Evolutionary conservation across 1,140 invertebrate species (phyloP).

Genomic region (Macrosteles quadrilineatus): DNA sequence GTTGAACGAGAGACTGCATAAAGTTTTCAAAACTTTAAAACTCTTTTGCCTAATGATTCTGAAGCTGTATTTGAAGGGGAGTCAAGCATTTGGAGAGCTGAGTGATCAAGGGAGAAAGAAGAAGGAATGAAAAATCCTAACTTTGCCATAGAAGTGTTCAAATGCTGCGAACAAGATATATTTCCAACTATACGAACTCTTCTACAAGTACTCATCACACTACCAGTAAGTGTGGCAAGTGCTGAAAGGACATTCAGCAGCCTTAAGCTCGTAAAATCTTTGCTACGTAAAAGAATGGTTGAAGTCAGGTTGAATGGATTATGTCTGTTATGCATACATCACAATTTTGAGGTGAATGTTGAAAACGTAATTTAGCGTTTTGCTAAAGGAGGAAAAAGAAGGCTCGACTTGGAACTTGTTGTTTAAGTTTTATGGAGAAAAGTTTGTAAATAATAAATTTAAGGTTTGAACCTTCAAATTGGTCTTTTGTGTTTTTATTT

Average conservation of each 20-base stretch:
- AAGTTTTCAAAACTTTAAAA: background rate
- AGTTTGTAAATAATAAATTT: too few species aligned
- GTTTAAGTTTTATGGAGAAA: too few species aligned
- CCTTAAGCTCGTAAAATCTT: too few species aligned
- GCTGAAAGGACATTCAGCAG: too few species aligned
- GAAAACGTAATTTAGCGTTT: background rate
- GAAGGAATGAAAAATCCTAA: background rate
- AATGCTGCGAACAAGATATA: background rate
- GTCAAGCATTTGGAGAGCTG: background rate
- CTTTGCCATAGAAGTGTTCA: background rate
- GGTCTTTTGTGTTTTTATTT: too few species aligned
- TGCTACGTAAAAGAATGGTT: background rate
- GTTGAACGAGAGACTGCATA: background rate
- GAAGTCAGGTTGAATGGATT: background rate
- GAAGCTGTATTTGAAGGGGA: background rate
- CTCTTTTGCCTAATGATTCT: background rate
- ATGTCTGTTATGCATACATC: background rate
- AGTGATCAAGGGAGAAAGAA: background rate
- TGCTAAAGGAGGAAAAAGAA: background rate
- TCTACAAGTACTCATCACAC: background rate
- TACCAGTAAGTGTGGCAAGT: background rate
- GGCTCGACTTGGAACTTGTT: background rate
- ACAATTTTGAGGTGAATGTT: background rate
- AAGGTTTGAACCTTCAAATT: too few species aligned
- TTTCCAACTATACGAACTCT: background rate